Base-by-base conservation (phyloP, 2,797 vertebrate genomes). In the Hyperoplus immaculatus region DNA sequence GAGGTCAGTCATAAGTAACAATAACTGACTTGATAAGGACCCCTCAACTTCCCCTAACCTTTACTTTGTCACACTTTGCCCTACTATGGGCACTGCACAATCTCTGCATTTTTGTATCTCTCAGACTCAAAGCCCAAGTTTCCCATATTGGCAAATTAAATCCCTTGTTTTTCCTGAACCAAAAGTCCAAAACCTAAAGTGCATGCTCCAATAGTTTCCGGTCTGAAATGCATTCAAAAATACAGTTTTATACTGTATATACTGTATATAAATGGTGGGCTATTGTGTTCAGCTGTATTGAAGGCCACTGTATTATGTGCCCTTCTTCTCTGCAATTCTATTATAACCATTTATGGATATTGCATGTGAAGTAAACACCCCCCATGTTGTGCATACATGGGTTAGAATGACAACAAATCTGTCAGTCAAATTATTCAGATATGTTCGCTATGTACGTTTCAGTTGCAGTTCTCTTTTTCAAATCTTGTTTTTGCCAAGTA, bases 401-500 rank as follows among this genome's bases (percentile, higher is more conserved):
- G 62, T 51, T 29, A 16, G 45, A 64, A 49, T 50, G 69, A 68
- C 66, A 13, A 66, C 41, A 72, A 13, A 61, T 73, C 63, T 70
- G 70, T 75, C 72, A 60, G 18, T 18, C 41, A 46, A 60, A 62
- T 51, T 0, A 57, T 9, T 11, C 7, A 18, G 29, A 65, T 54
- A 36, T 41, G 45, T 65, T 77, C 59, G 57, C 50, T 55, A 7
- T 47, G 60, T 78, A 54, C 4, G 21, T 29, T 29, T 70, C 13
- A 2, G 42, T 69, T 59, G 46, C 58, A 70, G 54, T 29, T 29
- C 29, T 45, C 66, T 87, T 88, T 69, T 69, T 55, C 50, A 65
- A 54, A 65, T 63, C 61, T 74, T 85, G 81, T 89, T 88, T 80
- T 85, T 81, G 82, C 79, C 86, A 86, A 86, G 61, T 60, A 2